Base-by-base conservation (phyloP, 2,888 invertebrate species). In the Nasonovia ribisnigri region DNA sequence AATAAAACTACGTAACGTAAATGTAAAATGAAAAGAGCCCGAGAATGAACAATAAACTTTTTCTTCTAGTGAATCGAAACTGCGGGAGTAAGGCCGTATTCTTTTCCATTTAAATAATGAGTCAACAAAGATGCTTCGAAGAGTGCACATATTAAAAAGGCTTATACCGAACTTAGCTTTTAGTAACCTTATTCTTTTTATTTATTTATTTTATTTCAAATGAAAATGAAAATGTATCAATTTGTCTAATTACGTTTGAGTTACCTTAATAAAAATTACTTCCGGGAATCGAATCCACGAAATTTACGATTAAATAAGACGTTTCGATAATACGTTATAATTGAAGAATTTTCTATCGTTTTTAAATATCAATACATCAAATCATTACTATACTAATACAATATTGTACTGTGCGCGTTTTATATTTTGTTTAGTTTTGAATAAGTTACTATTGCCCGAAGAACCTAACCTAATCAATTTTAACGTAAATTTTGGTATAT, bases 21-120 rank as follows among this genome's bases (percentile, higher is more conserved):
- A 93, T 93, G 84, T 86, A 90, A 90, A 93, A 93, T 90, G 90
- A 90, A 93, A 90, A 51, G 86, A 67, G 43, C 26, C 67, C 67
- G 20, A 48, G 90, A 77, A 57, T 4, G 67, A 88, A 87, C 86
- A 60, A 93, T 93, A 93, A 93, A 90, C 90, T 90, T 93, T 90
- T 86, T 60, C 84, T 93, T 84, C 48, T 90, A n/a, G 86, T 51
- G 67, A 93, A 90, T 90, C 48, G 90, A 90, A 93, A 90, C 88
- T 54, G 51, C 1, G n/a, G 24, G 42, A 20, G 26, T 42, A 36
- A 48, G 88, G 42, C 60, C 67, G 86, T 90, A 90, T 93, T 90
- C 60, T 90, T 90, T 90, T 90, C 54, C 86, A 93, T 93, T 90
- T 93, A 90, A 90, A 90, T 93, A 93, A 93, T 93, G 93, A 93